Evolutionary conservation across 2,797 vertebrate species (phyloP), one percentile per base, ranked within the genome.

Genomic region (Labroides dimidiatus): DNA sequence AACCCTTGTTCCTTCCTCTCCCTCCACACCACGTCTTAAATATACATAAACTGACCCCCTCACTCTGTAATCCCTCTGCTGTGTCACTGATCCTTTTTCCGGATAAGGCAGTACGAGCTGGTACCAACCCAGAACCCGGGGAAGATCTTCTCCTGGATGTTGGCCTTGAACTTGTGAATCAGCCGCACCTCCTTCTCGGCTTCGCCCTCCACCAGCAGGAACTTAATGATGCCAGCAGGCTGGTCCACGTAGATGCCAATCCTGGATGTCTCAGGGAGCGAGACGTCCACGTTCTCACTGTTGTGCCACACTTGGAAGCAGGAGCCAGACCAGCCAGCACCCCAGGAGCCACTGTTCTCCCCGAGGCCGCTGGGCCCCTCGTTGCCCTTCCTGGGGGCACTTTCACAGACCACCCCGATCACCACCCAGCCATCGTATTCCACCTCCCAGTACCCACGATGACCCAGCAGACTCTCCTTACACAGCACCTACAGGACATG

Each of bases 231-330:
- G 57, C 94, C 92, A 4, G 92, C 92, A 0, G 94, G 94, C 82
- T 94, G 93, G 87, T 96, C 94, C 13, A 93, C 45, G 67, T 94
- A 96, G 36, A 95, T 1, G 12, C 93, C 92, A 2, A 96, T 63
- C 16, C 79, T 84, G 54, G 80, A 17, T 50, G 65, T 20, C 11
- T 21, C 41, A 2, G 89, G 84, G 10, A 89, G 78, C 15, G 69
- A 5, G 33, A 94, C 15, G 37, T 94, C 91, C 41, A 75, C 24
- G 50, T 91, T 93, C 39, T 92, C 92, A 0, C 85, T 66, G 39
- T 93, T 89, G 86, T 95, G 93, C 94, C 94, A 94, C 19, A 90
- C 88, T 11, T 94, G 93, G 86, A 91, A 95, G 82, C 85, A 84
- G 73, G 92, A 91, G 13, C 93, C 93, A 0, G 89, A 90, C 93